Evolutionary conservation across 1,140 invertebrate genomes (phyloP).

Genomic region (Bacillus rossius): DNA sequence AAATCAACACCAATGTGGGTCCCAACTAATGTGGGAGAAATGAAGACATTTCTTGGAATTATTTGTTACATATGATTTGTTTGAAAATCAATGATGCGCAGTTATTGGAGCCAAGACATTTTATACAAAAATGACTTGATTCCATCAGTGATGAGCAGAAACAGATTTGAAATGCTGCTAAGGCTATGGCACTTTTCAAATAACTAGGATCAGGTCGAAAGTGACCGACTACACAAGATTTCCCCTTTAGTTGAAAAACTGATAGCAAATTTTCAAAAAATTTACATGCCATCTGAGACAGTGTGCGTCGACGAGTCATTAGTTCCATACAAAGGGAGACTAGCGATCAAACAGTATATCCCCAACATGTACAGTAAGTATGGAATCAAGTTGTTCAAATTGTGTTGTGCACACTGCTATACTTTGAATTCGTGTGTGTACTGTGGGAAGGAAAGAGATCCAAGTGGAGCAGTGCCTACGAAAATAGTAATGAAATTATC

Average conservation of each 20-base stretch:
- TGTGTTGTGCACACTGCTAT: conserved; percentile 35
- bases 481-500: conserved; percentile 22
- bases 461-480: conserved; percentile 15
- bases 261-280: conserved; percentile 27
- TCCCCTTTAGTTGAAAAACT: conserved; percentile 27
- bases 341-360: conserved; percentile 38
- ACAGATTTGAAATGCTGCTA: conserved; percentile 36
- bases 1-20: too few species aligned
- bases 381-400: conserved; percentile 40
- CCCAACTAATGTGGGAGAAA: too few species aligned
- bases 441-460: conserved; percentile 25
- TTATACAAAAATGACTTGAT: too few species aligned
- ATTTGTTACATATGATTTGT: too few species aligned
- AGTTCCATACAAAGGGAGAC: conserved; percentile 37
- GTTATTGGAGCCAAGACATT: too few species aligned
- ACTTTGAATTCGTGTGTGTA: conserved; percentile 36
- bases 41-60: too few species aligned
- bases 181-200: conserved; percentile 37
- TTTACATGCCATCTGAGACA: conserved; percentile 29
- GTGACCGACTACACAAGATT: conserved; percentile 33
- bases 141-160: conserved; percentile 27
- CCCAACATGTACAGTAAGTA: conserved; percentile 38
- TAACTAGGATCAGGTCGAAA: conserved; percentile 16
- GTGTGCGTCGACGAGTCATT: conserved; percentile 40
- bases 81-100: too few species aligned